Conservation (phyloP, 2,888 invertebrate species). For the Ferrisia virgata region DNA sequence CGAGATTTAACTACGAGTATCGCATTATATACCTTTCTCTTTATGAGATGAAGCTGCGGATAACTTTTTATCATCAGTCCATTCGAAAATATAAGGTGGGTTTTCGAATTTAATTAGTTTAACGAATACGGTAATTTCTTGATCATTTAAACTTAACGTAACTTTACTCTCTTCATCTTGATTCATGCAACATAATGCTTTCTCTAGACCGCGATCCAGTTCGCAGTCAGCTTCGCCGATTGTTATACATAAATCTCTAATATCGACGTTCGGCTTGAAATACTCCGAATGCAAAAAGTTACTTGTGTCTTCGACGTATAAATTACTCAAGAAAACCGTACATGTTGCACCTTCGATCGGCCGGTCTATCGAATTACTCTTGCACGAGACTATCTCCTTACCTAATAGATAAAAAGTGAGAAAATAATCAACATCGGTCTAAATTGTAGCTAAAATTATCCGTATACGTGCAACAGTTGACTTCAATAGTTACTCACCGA, state of each 20-base stretch:
- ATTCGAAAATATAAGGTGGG: constrained; percentile 57
- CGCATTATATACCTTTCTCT: constrained; percentile 52
- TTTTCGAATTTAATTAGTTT: constrained; percentile 47
- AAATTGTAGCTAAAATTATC: not conserved
- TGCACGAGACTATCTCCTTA: constrained; percentile 33
- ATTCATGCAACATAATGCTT: constrained; percentile 50
- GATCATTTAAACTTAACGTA: constrained; percentile 36
- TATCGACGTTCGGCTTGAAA: constrained; percentile 36
- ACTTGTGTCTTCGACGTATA: constrained; percentile 42
- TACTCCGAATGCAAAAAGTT: constrained; percentile 35
- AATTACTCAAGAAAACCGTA: constrained; percentile 33
- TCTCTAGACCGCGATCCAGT: constrained; percentile 51
- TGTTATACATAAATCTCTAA: constrained; percentile 25
- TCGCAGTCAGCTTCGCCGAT: constrained; percentile 52
- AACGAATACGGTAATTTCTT: constrained; percentile 44
- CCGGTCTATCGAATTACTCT: not conserved
- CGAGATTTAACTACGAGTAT: too few relatives aligned
- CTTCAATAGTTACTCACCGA: not conserved
- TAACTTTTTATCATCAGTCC: constrained; percentile 60
- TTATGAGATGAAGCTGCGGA: constrained; percentile 58
- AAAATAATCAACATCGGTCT: too few relatives aligned
- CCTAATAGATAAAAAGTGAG: not conserved
- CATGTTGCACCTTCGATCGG: constrained; percentile 35
- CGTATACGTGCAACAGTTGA: not conserved
- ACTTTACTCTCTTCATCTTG: constrained; percentile 49